Evolutionary conservation across 2,888 invertebrate genomes (phyloP), one percentile per base, ranked within the genome.

Genomic region (Cecidostiba fungosa): DNA sequence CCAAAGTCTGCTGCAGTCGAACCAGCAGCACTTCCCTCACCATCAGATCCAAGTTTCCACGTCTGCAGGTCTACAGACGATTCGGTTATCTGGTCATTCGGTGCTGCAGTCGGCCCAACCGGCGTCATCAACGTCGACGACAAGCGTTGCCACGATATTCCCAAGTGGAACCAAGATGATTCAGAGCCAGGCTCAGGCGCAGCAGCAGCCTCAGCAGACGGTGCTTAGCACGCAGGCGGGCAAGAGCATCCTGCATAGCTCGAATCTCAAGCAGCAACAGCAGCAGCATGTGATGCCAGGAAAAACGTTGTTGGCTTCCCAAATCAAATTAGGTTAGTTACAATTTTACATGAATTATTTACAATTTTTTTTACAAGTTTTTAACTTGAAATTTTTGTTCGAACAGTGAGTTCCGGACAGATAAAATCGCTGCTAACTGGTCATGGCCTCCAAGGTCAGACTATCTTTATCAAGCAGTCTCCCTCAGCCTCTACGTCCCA

Each of bases 71-170:
- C 92, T 95, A 16, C 95, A 95, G 88, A 93, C 95, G 0, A 94
- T 94, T 83, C 94, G 95, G 47, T 94, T 95, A 79, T 95, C 95
- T 0, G 95, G 93, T 1, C 93, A 93, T 62, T 93, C 93, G 6
- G 93, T 93, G 3, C 87, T 93, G 26, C 93, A 93, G 36, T 92
- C 93, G 2, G 89, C 93, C 10, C 94, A 94, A 86, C 91, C 94
- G 0, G 88, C 93, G 14, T 90, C 93, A 1, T 70, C 81, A 23
- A 91, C 93, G 39, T 88, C 92, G 0, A 93, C 92, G 79, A 93
- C 72, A 8, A 72, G 93, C 12, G 92, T 91, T 72, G 87, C 94
- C 0, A 92, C 95, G 14, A 94, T 95, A 88, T 93, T 94, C 82
- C 94, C 94, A 0, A 93, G 94, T 3, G 90, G 93, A 16, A 93